Evolutionary conservation across 2,797 vertebrate genomes (phyloP).

Genomic region (Hydrolagus colliei): DNA sequence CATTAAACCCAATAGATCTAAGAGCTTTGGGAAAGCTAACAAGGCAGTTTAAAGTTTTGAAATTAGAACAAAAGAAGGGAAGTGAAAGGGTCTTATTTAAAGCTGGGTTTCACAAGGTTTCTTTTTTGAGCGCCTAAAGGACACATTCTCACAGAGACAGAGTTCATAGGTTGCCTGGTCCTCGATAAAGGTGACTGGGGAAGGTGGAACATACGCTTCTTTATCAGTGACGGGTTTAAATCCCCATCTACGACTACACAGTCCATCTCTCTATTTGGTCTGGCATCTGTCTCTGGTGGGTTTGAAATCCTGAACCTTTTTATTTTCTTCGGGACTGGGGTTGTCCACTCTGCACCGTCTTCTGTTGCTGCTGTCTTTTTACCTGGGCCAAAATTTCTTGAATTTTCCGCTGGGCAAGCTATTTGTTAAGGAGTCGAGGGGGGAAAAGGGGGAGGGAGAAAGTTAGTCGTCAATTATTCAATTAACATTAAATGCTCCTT

Average conservation of each 20-base stretch:
- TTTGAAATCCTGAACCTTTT: constrained; percentile 59
- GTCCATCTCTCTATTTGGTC: constrained; percentile 66
- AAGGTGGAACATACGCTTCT: constrained; percentile 61
- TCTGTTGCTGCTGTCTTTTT: constrained; percentile 88
- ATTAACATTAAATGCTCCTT: neutral
- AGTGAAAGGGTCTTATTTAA: constrained; percentile 68
- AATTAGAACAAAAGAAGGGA: constrained; percentile 67
- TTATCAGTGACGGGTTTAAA: constrained; percentile 58
- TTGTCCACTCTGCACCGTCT: constrained; percentile 69
- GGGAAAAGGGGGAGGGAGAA: neutral
- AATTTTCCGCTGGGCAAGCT: constrained; percentile 98
- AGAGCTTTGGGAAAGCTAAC: constrained; percentile 59
- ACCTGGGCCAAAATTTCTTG: constrained; percentile 98
- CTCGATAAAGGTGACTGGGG: constrained; percentile 64
- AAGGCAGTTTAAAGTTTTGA: constrained; percentile 59
- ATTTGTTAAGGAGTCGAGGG: neutral
- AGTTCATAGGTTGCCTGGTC: constrained; percentile 70
- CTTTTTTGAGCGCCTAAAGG: constrained; percentile 75
- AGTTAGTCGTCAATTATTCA: neutral
- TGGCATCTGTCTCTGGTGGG: constrained; percentile 73
- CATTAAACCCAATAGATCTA: constrained; percentile 68
- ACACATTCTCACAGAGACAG: constrained; percentile 83
- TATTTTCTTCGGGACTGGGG: constrained; percentile 83
- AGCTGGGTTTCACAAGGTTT: constrained; percentile 69
- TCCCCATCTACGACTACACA: constrained; percentile 53